Conservation (phyloP, 2,797 vertebrate species). For the Enteromius viviparus region DNA sequence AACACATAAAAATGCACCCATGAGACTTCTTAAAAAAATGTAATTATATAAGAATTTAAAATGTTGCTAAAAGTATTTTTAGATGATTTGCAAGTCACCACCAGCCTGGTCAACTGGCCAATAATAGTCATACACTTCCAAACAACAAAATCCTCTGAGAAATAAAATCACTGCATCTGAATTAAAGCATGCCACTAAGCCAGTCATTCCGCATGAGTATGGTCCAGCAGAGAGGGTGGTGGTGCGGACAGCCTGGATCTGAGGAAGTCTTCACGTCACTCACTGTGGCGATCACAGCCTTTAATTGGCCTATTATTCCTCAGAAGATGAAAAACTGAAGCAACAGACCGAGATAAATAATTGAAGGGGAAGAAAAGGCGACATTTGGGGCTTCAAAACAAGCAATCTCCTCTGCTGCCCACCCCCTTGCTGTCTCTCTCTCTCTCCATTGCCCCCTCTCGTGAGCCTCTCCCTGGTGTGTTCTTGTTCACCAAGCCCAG, state of each 20-base stretch:
- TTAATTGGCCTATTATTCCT: constrained; percentile 72
- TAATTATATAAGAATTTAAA: neutral
- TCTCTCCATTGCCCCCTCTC: constrained; percentile 67
- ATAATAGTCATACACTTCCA: neutral
- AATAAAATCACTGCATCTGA: constrained; percentile 1
- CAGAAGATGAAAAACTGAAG: constrained; percentile 65
- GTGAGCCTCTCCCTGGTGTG: constrained; percentile 59
- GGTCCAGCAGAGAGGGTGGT: constrained; percentile 8
- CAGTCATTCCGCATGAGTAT: neutral
- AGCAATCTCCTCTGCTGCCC: constrained; percentile 55
- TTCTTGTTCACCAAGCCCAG: constrained; percentile 30
- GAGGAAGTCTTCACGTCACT: constrained; percentile 54
- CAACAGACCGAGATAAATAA: constrained; percentile 70
- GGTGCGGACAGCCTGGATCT: neutral
- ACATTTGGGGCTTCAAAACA: constrained; percentile 74
- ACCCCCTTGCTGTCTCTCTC: constrained; percentile 1
- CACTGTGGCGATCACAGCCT: constrained; percentile 58
- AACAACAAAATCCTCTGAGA: neutral
- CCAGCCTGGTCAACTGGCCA: neutral
- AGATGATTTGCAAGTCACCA: neutral
- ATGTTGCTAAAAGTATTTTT: neutral
- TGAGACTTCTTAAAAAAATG: neutral
- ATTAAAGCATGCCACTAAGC: neutral
- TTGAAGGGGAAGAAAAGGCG: constrained; percentile 68
- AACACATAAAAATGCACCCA: neutral